Conservation (phyloP, 2,888 invertebrate genomes). For the Epirrhoe tristata region DNA sequence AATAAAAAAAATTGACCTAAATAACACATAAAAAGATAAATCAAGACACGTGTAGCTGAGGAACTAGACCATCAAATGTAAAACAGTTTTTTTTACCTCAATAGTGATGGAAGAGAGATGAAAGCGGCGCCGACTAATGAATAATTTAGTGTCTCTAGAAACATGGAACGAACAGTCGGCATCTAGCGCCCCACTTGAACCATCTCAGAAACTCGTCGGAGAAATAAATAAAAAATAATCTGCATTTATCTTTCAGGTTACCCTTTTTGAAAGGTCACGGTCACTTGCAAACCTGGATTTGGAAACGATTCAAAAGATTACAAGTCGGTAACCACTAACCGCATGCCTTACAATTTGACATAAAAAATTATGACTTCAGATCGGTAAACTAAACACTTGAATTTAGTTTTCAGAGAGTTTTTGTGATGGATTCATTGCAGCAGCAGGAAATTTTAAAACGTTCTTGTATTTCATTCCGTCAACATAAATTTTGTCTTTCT, state of each 20-base stretch:
- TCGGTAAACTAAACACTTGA: too few species aligned
- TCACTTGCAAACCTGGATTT: background rate
- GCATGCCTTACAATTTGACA: too few species aligned
- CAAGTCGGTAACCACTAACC: background rate
- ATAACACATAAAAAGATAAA: background rate
- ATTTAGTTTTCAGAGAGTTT: too few species aligned
- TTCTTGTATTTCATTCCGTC: background rate
- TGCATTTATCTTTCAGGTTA: conserved; percentile 14
- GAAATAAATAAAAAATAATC: conserved; percentile 38
- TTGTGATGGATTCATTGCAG: too few species aligned
- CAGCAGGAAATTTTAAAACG: too few species aligned
- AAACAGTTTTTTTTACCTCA: conserved; percentile 32
- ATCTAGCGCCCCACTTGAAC: conserved; percentile 43
- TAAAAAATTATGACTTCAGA: too few species aligned
- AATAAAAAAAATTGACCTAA: too few species aligned
- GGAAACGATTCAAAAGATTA: background rate
- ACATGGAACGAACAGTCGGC: conserved; percentile 47
- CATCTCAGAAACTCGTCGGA: conserved; percentile 32
- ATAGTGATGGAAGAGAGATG: conserved; percentile 41
- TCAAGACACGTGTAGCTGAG: conserved; percentile 6
- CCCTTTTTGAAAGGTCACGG: background rate
- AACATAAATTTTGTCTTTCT: conserved; percentile 12
- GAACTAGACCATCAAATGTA: conserved; percentile 20
- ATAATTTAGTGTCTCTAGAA: conserved; percentile 54
- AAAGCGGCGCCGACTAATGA: conserved; percentile 49